Base-by-base conservation (phyloP, 2,797 vertebrate species). In the Trachurus trachurus region DNA sequence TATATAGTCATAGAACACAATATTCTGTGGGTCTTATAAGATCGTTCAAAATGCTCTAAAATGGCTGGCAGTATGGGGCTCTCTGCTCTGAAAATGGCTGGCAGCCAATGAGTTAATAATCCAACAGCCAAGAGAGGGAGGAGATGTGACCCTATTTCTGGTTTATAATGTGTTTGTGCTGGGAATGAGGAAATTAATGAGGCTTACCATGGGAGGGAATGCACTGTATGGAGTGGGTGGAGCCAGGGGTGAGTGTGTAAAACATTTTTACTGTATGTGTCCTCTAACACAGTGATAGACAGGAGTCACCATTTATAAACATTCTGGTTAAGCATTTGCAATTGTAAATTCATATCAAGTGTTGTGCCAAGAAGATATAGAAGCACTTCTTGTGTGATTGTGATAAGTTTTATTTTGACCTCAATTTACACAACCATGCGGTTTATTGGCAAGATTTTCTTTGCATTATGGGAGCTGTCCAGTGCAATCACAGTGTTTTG, bases 81-180 rank as follows among this genome's bases (percentile, higher is more conserved):
- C n/a, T n/a, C n/a, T n/a, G n/a, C n/a, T n/a, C n/a, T n/a, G n/a
- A n/a, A n/a, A n/a, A n/a, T n/a, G n/a, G n/a, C n/a, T n/a, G n/a
- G n/a, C n/a, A n/a, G n/a, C n/a, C n/a, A n/a, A n/a, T n/a, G n/a
- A n/a, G n/a, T n/a, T n/a, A 78, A 86, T 83, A 67, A 81, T 62
- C 74, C 67, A 66, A 53, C 57, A n/a, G 54, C 15, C 60, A 61
- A 78, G 13, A 60, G 49, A 37, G 26, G 60, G 56, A 22, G 44
- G 60, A 37, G 21, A 44, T 50, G 49, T 82, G 65, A 56, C 69
- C 72, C 50, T 66, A 40, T 84, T 74, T 80, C 50, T 76, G 76
- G 9, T 57, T 69, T 66, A 50, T 44, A 75, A 66, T 66, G 22
- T 34, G 47, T 63, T n/a, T 57, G 47, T 3, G 45, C 16, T 2